Evolutionary conservation across 37 sponge, comb jelly and placozoan genomes (phyloP).

Genomic region (Spongilla lacustris): DNA sequence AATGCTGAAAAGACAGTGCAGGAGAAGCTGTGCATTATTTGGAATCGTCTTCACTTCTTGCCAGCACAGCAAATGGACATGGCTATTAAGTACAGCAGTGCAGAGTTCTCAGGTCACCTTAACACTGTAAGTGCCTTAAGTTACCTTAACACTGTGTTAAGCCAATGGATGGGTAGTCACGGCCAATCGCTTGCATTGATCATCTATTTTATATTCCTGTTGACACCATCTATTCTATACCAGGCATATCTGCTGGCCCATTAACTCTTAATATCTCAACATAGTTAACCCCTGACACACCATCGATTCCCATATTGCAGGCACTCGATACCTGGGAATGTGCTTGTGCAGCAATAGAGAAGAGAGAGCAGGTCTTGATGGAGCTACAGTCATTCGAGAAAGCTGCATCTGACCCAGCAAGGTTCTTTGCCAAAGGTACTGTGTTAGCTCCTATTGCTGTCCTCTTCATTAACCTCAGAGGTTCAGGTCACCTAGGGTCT

Average conservation of each 20-base stretch:
- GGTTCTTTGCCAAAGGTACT: conserved; percentile 81
- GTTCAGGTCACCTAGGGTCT: conserved; percentile 53
- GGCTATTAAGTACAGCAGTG: conserved; percentile 88
- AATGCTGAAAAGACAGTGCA: conserved; percentile 21
- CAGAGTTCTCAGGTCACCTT: conserved; percentile 8
- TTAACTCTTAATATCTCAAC: neutral
- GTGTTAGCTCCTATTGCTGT: neutral
- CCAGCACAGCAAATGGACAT: conserved; percentile 78
- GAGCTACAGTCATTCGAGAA: conserved; percentile 83
- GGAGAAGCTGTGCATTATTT: conserved; percentile 56
- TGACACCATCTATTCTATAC: too few relatives aligned
- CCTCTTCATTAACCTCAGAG: neutral
- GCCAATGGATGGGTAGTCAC: too few relatives aligned
- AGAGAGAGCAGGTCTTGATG: conserved; percentile 60
- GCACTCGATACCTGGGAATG: conserved; percentile 80
- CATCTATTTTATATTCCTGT: too few relatives aligned
- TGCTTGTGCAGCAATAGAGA: conserved; percentile 57
- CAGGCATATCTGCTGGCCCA: neutral
- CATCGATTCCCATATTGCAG: conserved; percentile 24
- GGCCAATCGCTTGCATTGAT: too few relatives aligned
- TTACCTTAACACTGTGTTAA: neutral
- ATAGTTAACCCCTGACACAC: too few relatives aligned
- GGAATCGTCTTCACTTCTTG: conserved; percentile 75
- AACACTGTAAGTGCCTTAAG: neutral
- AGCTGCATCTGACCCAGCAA: conserved; percentile 79